Base-by-base conservation (phyloP, 2,797 vertebrate genomes). In the Gymnoscopelus braueri region DNA sequence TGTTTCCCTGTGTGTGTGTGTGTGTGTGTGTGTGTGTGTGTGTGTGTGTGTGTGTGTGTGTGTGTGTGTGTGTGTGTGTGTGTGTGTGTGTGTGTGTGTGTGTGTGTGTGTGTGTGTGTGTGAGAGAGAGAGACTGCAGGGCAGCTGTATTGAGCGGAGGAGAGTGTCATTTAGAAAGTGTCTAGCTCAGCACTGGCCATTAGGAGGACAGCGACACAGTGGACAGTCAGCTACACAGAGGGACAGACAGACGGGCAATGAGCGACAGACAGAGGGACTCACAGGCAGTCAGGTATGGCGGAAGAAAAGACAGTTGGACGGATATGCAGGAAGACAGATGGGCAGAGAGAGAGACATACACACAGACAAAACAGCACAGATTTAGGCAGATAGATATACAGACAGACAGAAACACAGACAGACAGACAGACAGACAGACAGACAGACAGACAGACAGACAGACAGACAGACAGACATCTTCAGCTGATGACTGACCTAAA, bases 121-220 rank as follows among this genome's bases (percentile, higher is more conserved):
- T 67, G 82, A 75, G 69, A 80, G 76, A 77, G 85, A 80, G 80
- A 52, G 70, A 75, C 86, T 87, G 88, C 86, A 84, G 85, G 85
- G 86, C 81, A 86, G 91, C 86, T 87, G 89, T 87, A 90, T 89
- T 72, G 88, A 90, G 85, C 72, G 81, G 87, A 90, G 89, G 89
- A 90, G 89, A 84, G 79, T 90, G 91, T 91, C 87, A 88, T 92
- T 91, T 91, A 85, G 88, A 90, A 91, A 91, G 87, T 84, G 87
- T 85, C 87, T 92, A 87, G 88, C 91, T 92, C 91, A 92, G 91
- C 90, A 90, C 73, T 84, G 90, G 89, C 90, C 89, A 91, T 90
- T 90, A 90, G 90, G 71, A 91, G 88, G 71, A 70, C 82, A 83
- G 88, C 90, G 90, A 92, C 88, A 88, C 89, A 84, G 84, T 88